Base-by-base conservation (phyloP, 1,140 invertebrate species). In the Caerostris darwini region DNA sequence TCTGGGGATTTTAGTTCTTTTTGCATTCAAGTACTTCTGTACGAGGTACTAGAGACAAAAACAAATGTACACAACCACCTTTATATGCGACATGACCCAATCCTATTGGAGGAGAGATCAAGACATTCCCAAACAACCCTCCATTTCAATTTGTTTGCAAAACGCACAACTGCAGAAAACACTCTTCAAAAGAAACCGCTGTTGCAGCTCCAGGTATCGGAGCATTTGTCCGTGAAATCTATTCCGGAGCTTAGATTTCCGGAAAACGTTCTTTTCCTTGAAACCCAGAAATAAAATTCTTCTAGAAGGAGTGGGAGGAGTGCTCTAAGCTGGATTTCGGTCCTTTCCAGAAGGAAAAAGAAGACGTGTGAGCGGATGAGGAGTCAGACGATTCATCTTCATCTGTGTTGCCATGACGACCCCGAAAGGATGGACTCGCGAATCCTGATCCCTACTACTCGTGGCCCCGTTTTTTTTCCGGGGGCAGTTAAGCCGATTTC, bases 361-460 rank as follows among this genome's bases (percentile, higher is more conserved):
- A n/a, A n/a, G n/a, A n/a, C 54, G 19, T 17, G 57, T 58, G 19
- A 85, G 50, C 82, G 54, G 82, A 85, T 85, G 19, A 53, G 19
- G 69, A 7, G 69, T 34, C 69, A 10, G 54, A 14, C 17, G 54
- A 85, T 85, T 85, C 82, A 58, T 85, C 82, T 58, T 58, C 56
- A 85, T 85, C 82, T 85, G n/a, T 10, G 57, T 85, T 85, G 4
- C 54, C 82, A 85, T 58, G 56, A 7, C 82, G 14, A 85, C 82
- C 5, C n/a, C 17, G 50, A 85, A 57, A 17, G n/a, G n/a, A 10
- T 77, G 69, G 10, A n/a, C 54, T 58, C 54, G 54, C 8, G 56
- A 85, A 5, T 77, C 50, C 69, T 53, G 61, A 64, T 64, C 12
- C 61, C 19, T n/a, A n/a, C n/a, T n/a, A n/a, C n/a, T n/a, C n/a